These are phyloP conservation scores for Butorides virescens DNA, from an alignment of 2,113 vertebrate species.

Conservation along the genomic window DNA sequence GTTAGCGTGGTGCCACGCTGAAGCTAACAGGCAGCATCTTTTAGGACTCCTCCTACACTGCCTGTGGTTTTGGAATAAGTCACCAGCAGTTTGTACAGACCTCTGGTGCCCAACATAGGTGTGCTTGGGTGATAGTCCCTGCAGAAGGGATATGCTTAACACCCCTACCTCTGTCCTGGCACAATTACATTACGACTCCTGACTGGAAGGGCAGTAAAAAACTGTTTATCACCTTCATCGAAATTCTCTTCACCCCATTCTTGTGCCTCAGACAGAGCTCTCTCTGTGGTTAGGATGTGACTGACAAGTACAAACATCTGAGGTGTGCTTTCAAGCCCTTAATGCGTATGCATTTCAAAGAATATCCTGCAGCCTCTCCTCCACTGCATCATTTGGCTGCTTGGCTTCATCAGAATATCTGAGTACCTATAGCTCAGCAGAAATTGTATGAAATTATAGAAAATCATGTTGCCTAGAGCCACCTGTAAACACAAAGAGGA, in stretches of 20 bases:
- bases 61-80: background rate
- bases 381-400: background rate
- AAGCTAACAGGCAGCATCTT: background rate
- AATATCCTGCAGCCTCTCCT: background rate
- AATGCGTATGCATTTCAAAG: background rate
- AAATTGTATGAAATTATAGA: background rate
- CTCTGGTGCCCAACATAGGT: background rate
- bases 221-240: background rate
- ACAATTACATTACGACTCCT: accelerated
- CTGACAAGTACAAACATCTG: background rate
- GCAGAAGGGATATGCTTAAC: background rate
- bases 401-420: background rate
- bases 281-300: background rate
- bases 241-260: background rate
- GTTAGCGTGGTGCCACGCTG: background rate
- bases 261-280: background rate
- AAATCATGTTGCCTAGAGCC: background rate
- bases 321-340: background rate
- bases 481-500: background rate
- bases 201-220: background rate
- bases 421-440: background rate
- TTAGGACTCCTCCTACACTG: background rate
- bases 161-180: background rate
- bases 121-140: background rate
- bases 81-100: background rate